Evolutionary conservation across 2,113 vertebrate genomes (phyloP), one percentile per base, ranked within the genome.

Genomic region (Phalacrocorax brasilianus): DNA sequence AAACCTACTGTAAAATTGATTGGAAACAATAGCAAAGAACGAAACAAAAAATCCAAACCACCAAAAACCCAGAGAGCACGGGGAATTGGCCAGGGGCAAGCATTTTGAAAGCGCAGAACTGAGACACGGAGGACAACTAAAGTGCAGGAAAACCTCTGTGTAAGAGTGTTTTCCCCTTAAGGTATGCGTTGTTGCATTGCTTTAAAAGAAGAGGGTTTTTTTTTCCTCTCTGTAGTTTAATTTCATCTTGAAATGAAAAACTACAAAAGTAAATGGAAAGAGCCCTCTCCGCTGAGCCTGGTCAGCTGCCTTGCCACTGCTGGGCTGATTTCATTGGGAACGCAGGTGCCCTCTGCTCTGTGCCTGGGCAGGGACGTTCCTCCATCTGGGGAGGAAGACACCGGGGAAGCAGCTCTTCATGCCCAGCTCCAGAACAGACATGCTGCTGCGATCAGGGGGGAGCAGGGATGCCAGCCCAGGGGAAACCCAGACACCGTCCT

Each of bases 221-320:
- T 49, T 91, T 38, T 38, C 38, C 75, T 95, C 96, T 93, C 53
- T 14, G 83, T 49, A 89, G 95, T 91, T 95, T 96, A 86, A 97
- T 96, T 97, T 97, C 88, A 80, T 97, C 87, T 89, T 16, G 18
- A 96, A 97, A 95, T 67, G 91, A 94, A 97, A 95, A 96, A 91
- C 21, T 71, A 95, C 30, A 80, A 76, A 95, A 92, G 93, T 17
- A 74, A 91, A 97, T 81, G 85, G 94, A 95, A 96, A 87, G 75
- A 85, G 78, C 42, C 38, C 58, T 82, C 73, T 42, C 44, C 3
- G 4, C 22, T 3, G 27, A 40, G 93, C 42, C 55, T 1, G 28
- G 55, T 9, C 1, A 2, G 35, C 61, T 3, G 33, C 61, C 76
- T 91, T 9, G 7, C 88, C 27, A 61, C 13, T 14, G 0, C 72